phyloP scores from a whole-genome alignment of 2,888 invertebrate genomes.

The Sturmia bella region DNA sequence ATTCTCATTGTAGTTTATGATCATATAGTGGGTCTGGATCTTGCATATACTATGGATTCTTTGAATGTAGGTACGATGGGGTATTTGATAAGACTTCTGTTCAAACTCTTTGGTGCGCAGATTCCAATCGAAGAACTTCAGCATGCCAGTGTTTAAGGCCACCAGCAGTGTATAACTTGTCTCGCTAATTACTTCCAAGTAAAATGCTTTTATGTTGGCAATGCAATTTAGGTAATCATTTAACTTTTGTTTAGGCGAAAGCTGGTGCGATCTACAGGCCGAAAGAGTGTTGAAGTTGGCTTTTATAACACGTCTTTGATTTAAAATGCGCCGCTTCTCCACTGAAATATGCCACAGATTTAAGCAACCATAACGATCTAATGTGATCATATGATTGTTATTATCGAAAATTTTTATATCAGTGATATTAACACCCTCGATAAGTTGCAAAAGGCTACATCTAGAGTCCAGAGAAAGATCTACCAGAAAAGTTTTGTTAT shows the following conservation, averaged over 20 bases:
- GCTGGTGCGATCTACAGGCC: constrained; percentile 46
- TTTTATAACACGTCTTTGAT: constrained; percentile 63
- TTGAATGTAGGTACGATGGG: constrained; percentile 71
- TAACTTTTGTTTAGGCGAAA: constrained; percentile 70
- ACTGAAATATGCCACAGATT: constrained; percentile 78
- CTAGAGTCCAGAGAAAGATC: constrained; percentile 79
- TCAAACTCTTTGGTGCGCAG: constrained; percentile 72
- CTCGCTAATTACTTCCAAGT: constrained; percentile 66
- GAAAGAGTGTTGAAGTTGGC: constrained; percentile 62
- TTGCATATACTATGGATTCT: constrained; percentile 75
- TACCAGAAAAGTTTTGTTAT: constrained; percentile 75
- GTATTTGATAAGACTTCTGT: constrained; percentile 43
- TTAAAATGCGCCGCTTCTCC: constrained; percentile 73
- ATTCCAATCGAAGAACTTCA: constrained; percentile 77
- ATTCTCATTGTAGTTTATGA: constrained; percentile 71
- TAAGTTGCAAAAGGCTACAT: constrained; percentile 74
- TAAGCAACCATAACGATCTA: constrained; percentile 77
- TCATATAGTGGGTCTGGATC: constrained; percentile 76
- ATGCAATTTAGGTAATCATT: constrained; percentile 51
- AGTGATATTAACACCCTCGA: constrained; percentile 71
- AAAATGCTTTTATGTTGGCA: constrained; percentile 70
- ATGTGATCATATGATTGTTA: constrained; percentile 76
- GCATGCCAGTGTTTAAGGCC: constrained; percentile 76
- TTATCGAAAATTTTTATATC: constrained; percentile 76
- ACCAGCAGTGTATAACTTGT: constrained; percentile 73